Percentiles rank a stretch among this genome's conserved stretches.
phyloP scores from a whole-genome alignment of 2,888 invertebrate species.

The Eurois occulta region DNA sequence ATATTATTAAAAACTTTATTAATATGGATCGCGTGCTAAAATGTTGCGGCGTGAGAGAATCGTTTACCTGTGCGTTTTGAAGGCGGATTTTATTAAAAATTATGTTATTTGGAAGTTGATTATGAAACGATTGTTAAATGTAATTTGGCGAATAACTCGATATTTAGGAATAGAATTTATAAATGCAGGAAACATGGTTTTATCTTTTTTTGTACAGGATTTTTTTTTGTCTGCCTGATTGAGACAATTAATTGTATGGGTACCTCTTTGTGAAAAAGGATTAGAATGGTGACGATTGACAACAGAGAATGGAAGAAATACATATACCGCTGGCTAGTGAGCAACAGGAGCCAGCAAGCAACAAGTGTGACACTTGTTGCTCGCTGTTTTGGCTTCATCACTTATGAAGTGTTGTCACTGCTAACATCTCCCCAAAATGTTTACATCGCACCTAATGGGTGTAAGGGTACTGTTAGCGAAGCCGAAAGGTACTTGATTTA shows the following conservation, averaged over 20 bases:
- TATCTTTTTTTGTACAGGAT: not conserved
- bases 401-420: not conserved
- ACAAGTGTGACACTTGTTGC: not conserved
- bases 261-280: not conserved
- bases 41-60: slow-evolving; percentile 14
- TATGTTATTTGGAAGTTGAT: slow-evolving; percentile 2
- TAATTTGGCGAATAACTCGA: not conserved
- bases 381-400: not conserved
- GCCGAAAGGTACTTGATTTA: no score
- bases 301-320: not conserved
- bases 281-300: not conserved
- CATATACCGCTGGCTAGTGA: no score
- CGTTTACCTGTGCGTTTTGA: slow-evolving; percentile 12
- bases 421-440: no score
- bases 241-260: not conserved
- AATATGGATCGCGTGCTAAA: slow-evolving; percentile 35
- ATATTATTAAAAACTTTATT: slow-evolving; percentile 13
- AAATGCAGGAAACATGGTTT: not conserved
- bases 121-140: not conserved
- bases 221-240: not conserved
- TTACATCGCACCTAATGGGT: not conserved
- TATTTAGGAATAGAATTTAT: not conserved
- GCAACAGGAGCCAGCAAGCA: slow-evolving; percentile 4
- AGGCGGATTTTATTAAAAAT: slow-evolving; percentile 10
- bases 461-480: no score